Evolutionary conservation across 2,888 invertebrate species (phyloP), one percentile per base, ranked within the genome.

Genomic region (Neoascia interrupta): DNA sequence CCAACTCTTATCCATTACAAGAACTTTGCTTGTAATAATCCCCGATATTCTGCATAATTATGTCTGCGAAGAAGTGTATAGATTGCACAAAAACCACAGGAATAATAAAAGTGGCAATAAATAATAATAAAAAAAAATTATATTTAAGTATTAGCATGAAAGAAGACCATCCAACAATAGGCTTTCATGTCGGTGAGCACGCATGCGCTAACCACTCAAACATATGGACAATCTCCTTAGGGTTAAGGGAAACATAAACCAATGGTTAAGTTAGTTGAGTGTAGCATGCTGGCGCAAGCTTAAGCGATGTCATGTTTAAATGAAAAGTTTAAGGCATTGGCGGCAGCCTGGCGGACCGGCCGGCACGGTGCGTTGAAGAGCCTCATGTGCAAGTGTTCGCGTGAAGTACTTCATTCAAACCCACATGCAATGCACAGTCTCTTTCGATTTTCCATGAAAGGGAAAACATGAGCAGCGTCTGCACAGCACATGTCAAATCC

Each of bases 11-110:
- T 61, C 72, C 73, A 79, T 79, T 79, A 73, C 79, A 79, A 79
- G 79, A 58, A 79, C 79, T 73, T 79, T 19, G 66, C 49, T 73
- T 49, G 79, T 79, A 79, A 79, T 79, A 79, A 79, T 79, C 79
- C 51, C 54, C 72, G 61, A 72, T 36, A 56, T 73, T 79, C 79
- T 79, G 79, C 79, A 79, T 79, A 79, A 79, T 79, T 79, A 79
- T 79, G 66, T 79, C 79, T 72, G 63, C 54, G 64, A 39, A 60
- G 43, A 56, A 58, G 63, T 49, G 75, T 37, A 47, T 68, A 54
- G 37, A 54, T 45, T 49, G 47, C 54, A 34, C 26, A 31, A 15
- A 8, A 47, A 64, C 43, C 51, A 23, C 23, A 15, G 39, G 13
- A 16, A 41, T 5, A 54, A 23, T 34, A 13, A 61, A 45, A 49